These are phyloP conservation scores for Scrobipalpa costella DNA, from an alignment of 2,888 invertebrate genomes.

Conservation along the genomic window DNA sequence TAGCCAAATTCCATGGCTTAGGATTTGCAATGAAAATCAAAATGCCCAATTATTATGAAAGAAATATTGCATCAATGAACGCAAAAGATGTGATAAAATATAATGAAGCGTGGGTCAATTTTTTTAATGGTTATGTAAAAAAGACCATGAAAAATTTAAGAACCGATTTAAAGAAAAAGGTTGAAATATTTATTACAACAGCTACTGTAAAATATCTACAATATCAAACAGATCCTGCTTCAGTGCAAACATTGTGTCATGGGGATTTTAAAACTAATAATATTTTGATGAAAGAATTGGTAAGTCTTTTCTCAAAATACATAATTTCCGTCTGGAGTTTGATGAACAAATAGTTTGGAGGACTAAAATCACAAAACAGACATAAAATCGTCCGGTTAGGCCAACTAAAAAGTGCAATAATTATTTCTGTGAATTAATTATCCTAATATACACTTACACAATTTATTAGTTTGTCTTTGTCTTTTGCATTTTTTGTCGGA, in stretches of 20 bases:
- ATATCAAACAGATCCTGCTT: conserved; percentile 38
- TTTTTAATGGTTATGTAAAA: conserved; percentile 34
- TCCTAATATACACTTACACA: too few relatives aligned
- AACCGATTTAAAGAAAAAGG: conserved; percentile 38
- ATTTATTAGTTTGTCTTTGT: not conserved
- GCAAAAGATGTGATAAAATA: conserved; percentile 29
- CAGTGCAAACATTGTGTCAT: conserved; percentile 50
- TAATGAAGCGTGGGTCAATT: conserved; percentile 38
- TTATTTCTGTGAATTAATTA: too few relatives aligned
- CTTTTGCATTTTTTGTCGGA: too few relatives aligned
- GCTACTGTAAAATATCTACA: conserved; percentile 39
- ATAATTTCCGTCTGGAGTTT: too few relatives aligned
- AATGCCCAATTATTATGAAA: conserved; percentile 39
- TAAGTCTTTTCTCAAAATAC: conserved; percentile 40
- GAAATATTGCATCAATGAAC: conserved; percentile 28
- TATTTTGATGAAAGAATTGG: conserved; percentile 51
- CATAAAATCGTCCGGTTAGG: too few relatives aligned
- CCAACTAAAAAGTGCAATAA: too few relatives aligned
- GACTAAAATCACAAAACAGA: too few relatives aligned
- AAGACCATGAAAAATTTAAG: conserved; percentile 34
- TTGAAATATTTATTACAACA: conserved; percentile 37
- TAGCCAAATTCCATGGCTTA: conserved; percentile 46
- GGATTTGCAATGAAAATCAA: conserved; percentile 40
- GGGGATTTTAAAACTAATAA: conserved; percentile 63
- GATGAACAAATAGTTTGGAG: too few relatives aligned